These are phyloP conservation scores for Gymnodraco acuticeps DNA, from an alignment of 2,797 vertebrate species.

Conservation along the genomic window DNA sequence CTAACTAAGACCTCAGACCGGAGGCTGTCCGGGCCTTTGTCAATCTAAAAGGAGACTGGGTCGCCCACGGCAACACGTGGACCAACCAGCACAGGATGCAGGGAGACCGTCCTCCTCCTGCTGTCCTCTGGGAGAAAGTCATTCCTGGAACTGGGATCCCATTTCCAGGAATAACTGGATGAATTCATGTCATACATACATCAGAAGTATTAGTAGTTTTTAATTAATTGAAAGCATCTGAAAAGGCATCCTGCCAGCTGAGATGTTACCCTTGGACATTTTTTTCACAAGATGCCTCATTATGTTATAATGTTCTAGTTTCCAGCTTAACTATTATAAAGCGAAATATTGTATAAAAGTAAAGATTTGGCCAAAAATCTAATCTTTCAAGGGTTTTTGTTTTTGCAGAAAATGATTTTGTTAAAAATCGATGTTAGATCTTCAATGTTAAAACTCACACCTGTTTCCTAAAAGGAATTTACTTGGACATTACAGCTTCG, in stretches of 20 bases:
- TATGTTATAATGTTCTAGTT: neutral
- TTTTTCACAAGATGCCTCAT: neutral
- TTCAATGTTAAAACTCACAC: neutral
- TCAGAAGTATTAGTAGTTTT: neutral
- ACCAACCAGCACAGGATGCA: conserved; percentile 41
- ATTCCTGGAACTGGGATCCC: conserved; percentile 15
- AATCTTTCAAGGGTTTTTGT: neutral
- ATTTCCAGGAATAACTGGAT: conserved; percentile 28
- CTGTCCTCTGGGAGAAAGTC: conserved; percentile 36
- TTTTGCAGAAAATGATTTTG: neutral
- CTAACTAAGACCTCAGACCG: conserved; percentile 34
- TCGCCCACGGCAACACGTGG: conserved; percentile 60
- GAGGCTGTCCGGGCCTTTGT: conserved; percentile 43
- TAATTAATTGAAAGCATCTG: neutral
- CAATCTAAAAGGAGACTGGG: conserved; percentile 50
- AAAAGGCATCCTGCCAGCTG: neutral
- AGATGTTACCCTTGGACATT: neutral
- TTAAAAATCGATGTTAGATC: neutral
- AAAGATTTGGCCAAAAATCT: neutral
- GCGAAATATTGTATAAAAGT: neutral
- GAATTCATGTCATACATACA: neutral
- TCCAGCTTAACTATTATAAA: neutral
- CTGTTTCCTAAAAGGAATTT: neutral
- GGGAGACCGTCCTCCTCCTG: conserved; percentile 12
- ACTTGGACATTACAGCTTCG: neutral